Evolutionary conservation across 2,797 vertebrate species (phyloP).

Genomic region (Xyrichtys novacula): DNA sequence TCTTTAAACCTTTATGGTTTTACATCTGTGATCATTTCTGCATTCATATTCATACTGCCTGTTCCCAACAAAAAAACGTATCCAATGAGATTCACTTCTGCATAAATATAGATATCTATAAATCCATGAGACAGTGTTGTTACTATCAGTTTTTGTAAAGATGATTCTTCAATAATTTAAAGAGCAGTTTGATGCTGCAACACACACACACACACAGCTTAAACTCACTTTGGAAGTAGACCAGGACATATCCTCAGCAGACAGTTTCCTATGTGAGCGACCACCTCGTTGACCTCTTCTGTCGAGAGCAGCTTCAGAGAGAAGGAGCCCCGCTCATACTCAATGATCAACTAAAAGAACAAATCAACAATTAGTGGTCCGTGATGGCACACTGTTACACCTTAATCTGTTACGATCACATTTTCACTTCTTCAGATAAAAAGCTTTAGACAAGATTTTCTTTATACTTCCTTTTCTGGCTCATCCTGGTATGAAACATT

Average conservation of each 20-base stretch:
- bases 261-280: slow-evolving; percentile 93
- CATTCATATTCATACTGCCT: slow-evolving; percentile 40
- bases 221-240: slow-evolving; percentile 90
- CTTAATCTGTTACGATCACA: not conserved
- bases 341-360: slow-evolving; percentile 79
- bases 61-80: slow-evolving; percentile 14
- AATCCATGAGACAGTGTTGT: too few relatives aligned
- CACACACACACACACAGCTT: rapidly evolving
- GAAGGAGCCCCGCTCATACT: slow-evolving; percentile 91
- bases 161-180: not conserved
- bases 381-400: not conserved
- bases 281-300: slow-evolving; percentile 93
- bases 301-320: slow-evolving; percentile 92
- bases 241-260: slow-evolving; percentile 94
- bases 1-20: slow-evolving; percentile 15
- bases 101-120: not conserved
- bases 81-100: not conserved
- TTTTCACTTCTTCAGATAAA: not conserved
- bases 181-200: not conserved
- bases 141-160: too few relatives aligned
- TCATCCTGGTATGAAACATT: not conserved
- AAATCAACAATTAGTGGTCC: slow-evolving; percentile 24
- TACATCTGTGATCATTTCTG: slow-evolving; percentile 35
- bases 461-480: not conserved
- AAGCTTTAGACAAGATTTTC: not conserved